Percentiles rank a stretch among this genome's conserved stretches.
phyloP scores from a whole-genome alignment of 1,140 invertebrate species.

The Spodoptera frugiperda region DNA sequence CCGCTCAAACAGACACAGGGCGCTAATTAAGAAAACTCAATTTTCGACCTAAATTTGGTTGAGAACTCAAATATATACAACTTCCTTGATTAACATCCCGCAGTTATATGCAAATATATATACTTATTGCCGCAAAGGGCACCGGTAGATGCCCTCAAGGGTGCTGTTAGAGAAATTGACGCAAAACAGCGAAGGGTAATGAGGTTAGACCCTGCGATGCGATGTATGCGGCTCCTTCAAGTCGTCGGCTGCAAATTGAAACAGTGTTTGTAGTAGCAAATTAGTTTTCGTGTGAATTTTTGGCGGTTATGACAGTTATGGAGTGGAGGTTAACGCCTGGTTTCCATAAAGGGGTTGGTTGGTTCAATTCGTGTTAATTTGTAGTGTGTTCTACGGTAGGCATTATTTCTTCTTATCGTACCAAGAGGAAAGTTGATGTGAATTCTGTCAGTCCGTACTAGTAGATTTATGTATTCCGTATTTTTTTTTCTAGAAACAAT shows the following conservation, averaged over 20 bases:
- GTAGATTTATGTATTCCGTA: too few species aligned
- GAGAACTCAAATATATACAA: constrained; percentile 48
- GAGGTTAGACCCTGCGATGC: constrained; percentile 52
- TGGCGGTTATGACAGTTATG: neutral
- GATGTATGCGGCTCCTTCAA: constrained; percentile 42
- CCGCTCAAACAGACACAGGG: neutral
- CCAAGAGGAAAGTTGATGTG: too few species aligned
- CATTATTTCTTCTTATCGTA: too few species aligned
- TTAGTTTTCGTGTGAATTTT: constrained; percentile 20
- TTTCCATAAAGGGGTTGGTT: neutral
- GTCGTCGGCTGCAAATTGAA: constrained; percentile 17
- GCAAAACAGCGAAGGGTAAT: constrained; percentile 57
- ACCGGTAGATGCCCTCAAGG: constrained; percentile 52
- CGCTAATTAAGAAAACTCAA: constrained; percentile 33
- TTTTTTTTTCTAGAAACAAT: too few species aligned
- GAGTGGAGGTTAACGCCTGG: neutral
- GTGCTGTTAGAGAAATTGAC: constrained; percentile 62
- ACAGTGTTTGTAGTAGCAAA: constrained; percentile 22
- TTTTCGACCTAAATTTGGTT: constrained; percentile 6
- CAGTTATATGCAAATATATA: constrained; percentile 60
- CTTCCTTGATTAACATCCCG: constrained; percentile 59
- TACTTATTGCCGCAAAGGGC: constrained; percentile 50
- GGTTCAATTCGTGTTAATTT: too few species aligned
- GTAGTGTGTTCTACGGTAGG: too few species aligned
- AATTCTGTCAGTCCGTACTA: too few species aligned